Conservation (phyloP, 2,888 invertebrate genomes). For the Reticulitermes lucifugus region DNA sequence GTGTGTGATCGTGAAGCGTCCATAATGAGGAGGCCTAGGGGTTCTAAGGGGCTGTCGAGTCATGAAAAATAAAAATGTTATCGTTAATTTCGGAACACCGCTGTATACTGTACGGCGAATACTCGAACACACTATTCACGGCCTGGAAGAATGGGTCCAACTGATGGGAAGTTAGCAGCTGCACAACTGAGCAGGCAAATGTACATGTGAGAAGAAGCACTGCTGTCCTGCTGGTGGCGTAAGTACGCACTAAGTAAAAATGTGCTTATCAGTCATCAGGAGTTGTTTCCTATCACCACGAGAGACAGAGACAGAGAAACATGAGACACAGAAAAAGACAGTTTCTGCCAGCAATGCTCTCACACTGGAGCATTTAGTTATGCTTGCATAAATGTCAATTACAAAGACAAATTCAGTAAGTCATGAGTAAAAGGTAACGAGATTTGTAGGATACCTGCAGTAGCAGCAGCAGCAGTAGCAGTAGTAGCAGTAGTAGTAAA, state of each 20-base stretch:
- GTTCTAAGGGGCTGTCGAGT: too few relatives aligned
- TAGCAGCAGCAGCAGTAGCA: too few relatives aligned
- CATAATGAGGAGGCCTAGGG: too few relatives aligned
- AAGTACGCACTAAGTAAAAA: background rate
- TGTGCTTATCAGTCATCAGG: background rate
- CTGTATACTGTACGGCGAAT: background rate
- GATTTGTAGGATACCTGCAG: too few relatives aligned
- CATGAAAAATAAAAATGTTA: background rate
- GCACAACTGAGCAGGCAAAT: background rate
- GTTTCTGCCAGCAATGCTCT: too few relatives aligned
- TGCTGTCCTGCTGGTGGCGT: background rate
- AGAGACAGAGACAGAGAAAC: background rate
- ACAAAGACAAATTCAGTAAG: too few relatives aligned
- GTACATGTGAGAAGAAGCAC: background rate
- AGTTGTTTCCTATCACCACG: background rate
- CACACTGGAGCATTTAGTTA: too few relatives aligned
- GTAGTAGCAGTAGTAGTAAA: too few relatives aligned
- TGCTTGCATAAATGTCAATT: too few relatives aligned
- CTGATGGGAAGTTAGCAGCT: constrained; percentile 5
- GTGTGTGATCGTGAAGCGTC: too few relatives aligned
- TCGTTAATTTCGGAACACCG: background rate
- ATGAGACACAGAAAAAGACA: too few relatives aligned
- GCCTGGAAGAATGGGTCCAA: background rate
- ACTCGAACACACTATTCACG: background rate
- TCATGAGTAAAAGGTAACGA: too few relatives aligned